Base-by-base conservation (phyloP, 2,797 vertebrate genomes). In the Fistularia tabacaria region DNA sequence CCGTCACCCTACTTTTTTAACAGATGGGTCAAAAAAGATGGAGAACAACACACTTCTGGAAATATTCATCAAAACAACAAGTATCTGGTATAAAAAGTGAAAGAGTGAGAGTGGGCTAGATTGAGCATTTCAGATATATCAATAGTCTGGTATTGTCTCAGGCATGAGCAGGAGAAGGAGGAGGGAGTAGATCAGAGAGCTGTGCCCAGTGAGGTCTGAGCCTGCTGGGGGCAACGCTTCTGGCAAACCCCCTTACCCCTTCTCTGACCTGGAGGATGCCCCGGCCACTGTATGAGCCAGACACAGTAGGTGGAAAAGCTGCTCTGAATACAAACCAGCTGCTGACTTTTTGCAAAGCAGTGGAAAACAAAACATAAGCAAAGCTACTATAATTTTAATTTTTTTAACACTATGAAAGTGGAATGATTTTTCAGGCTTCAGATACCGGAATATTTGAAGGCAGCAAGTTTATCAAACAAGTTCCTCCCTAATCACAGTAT, bases 201-300 rank as follows among this genome's bases (percentile, higher is more conserved):
- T 14, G 36, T 84, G 80, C 81, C 86, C 85, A 86, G 85, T 69
- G 73, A 83, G 78, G 79, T 76, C 80, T 88, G 84, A 87, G 83
- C 85, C 87, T 87, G 88, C 88, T 89, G 86, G 81, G 87, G 88
- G 88, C 89, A 83, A 87, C 14, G 88, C 89, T 89, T 85, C 88
- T 82, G 88, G 88, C 89, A 83, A 89, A 87, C 79, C 80, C 85
- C 85, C 85, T 88, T 85, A 85, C 87, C 84, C 86, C 81, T 74
- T 76, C 81, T 78, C 76, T 86, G 84, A 87, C 87, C 87, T 80
- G 80, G 68, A 83, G 85, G 83, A 83, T 76, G 80, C 82, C 84
- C 81, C 48, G 62, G 76, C 79, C 52, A 62, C 78, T 73, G 76
- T 77, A 66, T 38, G 61, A 74, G 74, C 67, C 73, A 79, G 73